phyloP scores from a whole-genome alignment of 2,113 vertebrate genomes.

The Alethe diademata region DNA sequence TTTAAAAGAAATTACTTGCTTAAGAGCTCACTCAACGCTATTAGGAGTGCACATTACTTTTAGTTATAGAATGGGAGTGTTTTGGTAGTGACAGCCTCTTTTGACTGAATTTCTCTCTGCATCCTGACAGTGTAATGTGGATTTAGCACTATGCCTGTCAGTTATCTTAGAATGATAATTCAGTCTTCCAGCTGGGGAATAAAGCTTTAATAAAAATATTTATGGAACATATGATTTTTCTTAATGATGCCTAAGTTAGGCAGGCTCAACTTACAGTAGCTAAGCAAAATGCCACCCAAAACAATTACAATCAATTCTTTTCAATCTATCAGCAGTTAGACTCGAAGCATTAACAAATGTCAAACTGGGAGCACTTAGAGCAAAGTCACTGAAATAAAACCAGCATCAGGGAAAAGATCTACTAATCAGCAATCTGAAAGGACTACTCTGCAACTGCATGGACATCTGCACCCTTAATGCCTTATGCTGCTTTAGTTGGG shows the following conservation, averaged over 20 bases:
- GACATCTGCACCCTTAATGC: not conserved
- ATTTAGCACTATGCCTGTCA: slow-evolving; percentile 29
- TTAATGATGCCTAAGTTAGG: not conserved
- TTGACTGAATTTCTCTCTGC: slow-evolving; percentile 35
- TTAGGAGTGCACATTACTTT: not conserved
- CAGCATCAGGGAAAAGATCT: not conserved
- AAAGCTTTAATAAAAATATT: slow-evolving; percentile 55
- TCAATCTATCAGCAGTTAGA: not conserved
- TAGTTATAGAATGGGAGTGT: not conserved
- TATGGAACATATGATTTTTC: slow-evolving; percentile 5
- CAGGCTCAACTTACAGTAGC: not conserved
- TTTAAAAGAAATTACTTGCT: slow-evolving; percentile 9
- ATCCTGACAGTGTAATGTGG: slow-evolving; percentile 27
- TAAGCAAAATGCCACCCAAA: not conserved
- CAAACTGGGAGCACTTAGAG: not conserved
- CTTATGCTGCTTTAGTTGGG: not conserved
- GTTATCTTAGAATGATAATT: slow-evolving; percentile 31
- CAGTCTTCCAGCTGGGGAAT: slow-evolving; percentile 28
- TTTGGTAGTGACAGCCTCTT: slow-evolving; percentile 29
- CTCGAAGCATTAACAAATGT: not conserved
- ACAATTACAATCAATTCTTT: not conserved
- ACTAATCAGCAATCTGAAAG: not conserved
- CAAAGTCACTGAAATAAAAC: not conserved
- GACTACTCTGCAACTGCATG: not conserved
- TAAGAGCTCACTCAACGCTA: not conserved